Evolutionary conservation across 2,888 invertebrate genomes (phyloP).

Genomic region (Stenolophus ochropezus): DNA sequence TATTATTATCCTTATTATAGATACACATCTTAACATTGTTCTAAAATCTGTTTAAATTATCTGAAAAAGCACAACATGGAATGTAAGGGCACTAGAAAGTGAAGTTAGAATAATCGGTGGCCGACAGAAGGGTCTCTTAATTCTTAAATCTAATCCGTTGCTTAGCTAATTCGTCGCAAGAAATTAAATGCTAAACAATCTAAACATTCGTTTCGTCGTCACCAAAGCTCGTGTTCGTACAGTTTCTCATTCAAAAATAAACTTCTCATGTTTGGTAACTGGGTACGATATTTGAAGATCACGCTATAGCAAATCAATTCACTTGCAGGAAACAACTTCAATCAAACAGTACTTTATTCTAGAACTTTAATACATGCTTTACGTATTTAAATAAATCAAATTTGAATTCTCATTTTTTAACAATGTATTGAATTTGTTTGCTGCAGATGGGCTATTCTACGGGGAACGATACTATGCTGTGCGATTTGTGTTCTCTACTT

Average conservation of each 20-base stretch:
- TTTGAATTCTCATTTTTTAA: neutral
- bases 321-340: neutral
- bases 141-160: slow-evolving; percentile 51
- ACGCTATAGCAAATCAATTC: neutral
- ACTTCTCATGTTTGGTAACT: slow-evolving; percentile 33
- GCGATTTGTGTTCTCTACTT: slow-evolving; percentile 4
- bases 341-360: neutral
- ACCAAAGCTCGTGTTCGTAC: slow-evolving; percentile 27
- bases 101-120: slow-evolving; percentile 56
- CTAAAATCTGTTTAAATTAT: slow-evolving; percentile 60
- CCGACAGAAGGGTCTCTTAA: slow-evolving; percentile 34
- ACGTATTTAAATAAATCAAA: neutral
- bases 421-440: neutral
- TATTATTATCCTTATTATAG: slow-evolving; percentile 44
- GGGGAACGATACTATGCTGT: slow-evolving; percentile 12
- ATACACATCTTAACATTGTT: slow-evolving; percentile 59
- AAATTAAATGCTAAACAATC: slow-evolving; percentile 35
- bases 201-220: slow-evolving; percentile 10
- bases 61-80: slow-evolving; percentile 60
- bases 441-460: neutral
- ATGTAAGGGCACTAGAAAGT: slow-evolving; percentile 62
- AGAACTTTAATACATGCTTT: neutral
- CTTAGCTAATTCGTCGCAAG: slow-evolving; percentile 43
- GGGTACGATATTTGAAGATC: slow-evolving; percentile 13
- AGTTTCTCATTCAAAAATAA: slow-evolving; percentile 30